Evolutionary conservation across 2,113 vertebrate species (phyloP).

Genomic region (Calypte anna): DNA sequence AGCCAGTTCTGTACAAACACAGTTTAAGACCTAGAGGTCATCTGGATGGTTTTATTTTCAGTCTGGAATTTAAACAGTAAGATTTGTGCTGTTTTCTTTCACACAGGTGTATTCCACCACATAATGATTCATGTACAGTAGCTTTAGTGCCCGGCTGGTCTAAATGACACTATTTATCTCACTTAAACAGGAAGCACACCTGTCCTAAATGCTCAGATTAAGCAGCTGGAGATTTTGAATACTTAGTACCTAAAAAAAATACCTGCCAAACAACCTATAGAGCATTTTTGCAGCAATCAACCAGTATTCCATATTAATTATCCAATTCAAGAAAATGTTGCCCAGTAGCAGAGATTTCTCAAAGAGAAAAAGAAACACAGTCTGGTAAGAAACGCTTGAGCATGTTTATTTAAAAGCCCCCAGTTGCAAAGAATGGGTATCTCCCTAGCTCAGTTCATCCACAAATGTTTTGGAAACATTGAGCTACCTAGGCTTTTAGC

Average conservation of each 20-base stretch:
- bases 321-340: background rate
- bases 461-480: background rate
- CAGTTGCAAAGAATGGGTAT: background rate
- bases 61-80: background rate
- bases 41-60: background rate
- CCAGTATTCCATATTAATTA: background rate
- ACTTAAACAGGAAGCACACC: constrained; percentile 22
- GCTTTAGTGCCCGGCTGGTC: background rate
- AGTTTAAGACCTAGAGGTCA: background rate
- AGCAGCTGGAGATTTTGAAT: background rate
- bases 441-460: constrained; percentile 16
- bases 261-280: background rate
- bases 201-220: background rate
- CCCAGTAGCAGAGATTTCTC: background rate
- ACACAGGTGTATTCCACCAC: background rate
- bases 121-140: background rate
- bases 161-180: constrained; percentile 26
- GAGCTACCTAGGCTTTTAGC: constrained; percentile 16
- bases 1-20: background rate
- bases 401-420: background rate
- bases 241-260: background rate
- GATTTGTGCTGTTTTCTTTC: background rate
- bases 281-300: background rate
- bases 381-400: background rate
- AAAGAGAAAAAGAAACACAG: background rate